Evolutionary conservation across 1,140 invertebrate species (phyloP).

Genomic region (Brachionus rotundiformis): DNA sequence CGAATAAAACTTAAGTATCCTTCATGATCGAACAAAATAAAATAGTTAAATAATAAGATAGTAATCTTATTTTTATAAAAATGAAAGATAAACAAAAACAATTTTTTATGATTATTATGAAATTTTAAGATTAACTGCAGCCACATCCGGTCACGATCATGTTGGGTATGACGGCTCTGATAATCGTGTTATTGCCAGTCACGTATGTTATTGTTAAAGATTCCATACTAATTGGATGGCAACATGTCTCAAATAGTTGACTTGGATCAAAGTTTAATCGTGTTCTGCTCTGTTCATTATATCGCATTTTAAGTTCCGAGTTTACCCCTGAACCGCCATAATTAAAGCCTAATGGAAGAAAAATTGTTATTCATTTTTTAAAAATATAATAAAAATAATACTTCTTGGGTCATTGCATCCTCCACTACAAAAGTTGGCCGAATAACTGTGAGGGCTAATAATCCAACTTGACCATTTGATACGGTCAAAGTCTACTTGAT

Average conservation of each 20-base stretch:
- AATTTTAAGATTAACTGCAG: constrained; percentile 24
- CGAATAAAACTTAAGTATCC: neutral
- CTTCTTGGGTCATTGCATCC: constrained; percentile 27
- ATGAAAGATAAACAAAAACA: constrained; percentile 14
- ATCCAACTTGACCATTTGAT: constrained; percentile 46
- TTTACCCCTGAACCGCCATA: neutral
- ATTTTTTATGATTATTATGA: neutral
- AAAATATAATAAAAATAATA: too few relatives aligned
- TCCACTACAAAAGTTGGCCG: constrained; percentile 43
- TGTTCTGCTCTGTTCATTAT: neutral
- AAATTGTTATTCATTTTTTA: too few relatives aligned
- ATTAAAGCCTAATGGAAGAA: constrained; percentile 25
- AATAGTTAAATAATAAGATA: neutral
- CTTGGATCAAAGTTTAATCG: neutral
- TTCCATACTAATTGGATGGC: constrained; percentile 43
- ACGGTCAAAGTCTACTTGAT: constrained; percentile 20
- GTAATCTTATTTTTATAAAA: neutral
- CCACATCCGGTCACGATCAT: constrained; percentile 50
- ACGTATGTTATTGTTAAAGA: constrained; percentile 19
- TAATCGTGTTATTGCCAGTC: neutral
- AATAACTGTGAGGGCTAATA: neutral
- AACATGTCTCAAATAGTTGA: constrained; percentile 43
- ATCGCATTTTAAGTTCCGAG: constrained; percentile 14
- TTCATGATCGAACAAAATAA: neutral
- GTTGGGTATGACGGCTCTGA: neutral